phyloP scores from a whole-genome alignment of 2,888 invertebrate species.

The Drosophila mimica region DNA sequence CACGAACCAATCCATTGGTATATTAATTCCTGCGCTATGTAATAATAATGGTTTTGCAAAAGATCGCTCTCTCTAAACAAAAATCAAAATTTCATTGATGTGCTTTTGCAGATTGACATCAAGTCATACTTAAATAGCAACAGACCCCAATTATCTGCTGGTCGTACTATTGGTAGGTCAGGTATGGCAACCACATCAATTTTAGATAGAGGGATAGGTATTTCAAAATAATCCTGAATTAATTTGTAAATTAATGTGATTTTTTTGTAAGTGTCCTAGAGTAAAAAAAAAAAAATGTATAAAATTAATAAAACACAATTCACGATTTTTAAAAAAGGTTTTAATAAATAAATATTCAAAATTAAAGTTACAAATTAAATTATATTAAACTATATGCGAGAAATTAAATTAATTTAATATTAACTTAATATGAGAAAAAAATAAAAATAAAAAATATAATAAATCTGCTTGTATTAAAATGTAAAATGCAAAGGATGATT shows the following conservation, averaged over 20 bases:
- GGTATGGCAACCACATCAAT: conserved; percentile 91
- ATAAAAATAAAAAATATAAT: not conserved
- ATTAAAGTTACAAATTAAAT: not conserved
- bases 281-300: conserved; percentile 83
- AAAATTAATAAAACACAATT: not conserved
- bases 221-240: conserved; percentile 88
- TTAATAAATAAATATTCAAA: not conserved
- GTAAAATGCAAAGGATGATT: not conserved
- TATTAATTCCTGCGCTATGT: conserved; percentile 89
- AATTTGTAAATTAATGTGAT: conserved; percentile 87
- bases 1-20: conserved; percentile 93
- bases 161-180: conserved; percentile 89
- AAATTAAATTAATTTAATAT: not conserved
- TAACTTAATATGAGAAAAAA: not conserved
- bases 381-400: not conserved
- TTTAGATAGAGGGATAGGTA: conserved; percentile 88
- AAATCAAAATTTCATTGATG: not conserved
- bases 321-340: not conserved
- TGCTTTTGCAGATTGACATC: not conserved
- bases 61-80: conserved; percentile 90
- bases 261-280: conserved; percentile 87
- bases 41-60: conserved; percentile 88
- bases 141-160: conserved; percentile 92
- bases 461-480: not conserved
- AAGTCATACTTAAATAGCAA: conserved; percentile 90